Evolutionary conservation across 1,140 invertebrate genomes (phyloP), one percentile per base, ranked within the genome.

Genomic region (Ruditapes philippinarum): DNA sequence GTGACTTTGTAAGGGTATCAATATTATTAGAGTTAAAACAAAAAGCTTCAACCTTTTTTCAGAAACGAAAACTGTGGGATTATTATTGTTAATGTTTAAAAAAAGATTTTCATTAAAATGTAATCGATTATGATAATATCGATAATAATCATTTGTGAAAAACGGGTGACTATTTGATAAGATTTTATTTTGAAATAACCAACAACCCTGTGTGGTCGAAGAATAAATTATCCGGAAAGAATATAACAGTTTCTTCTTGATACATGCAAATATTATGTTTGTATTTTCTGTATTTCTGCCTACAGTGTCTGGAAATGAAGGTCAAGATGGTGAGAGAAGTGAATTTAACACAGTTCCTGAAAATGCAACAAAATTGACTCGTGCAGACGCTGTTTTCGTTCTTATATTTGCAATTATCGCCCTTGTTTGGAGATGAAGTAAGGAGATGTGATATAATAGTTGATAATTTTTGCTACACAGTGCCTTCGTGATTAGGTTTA

Each of bases 281-380:
- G 5, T n/a, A 0, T 49, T 49, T 49, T 14, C 40, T n/a, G 45
- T 9, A 49, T 3, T 17, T 19, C 42, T 45, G 5, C 42, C 42
- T 78, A 78, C 38, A 57, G 82, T 28, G 12, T 54, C 82, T 45
- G 82, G 82, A 7, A 84, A 84, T 22, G 82, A 84, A 33, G 82
- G 45, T 17, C 65, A 73, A 19, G 38, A 40, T 57, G 65, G 45
- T 0, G 31, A 33, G 57, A 81, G 79, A 25, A 68, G 49, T 0
- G 45, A 65, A 40, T 42, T 73, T 31, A 42, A 70, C 31, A 84
- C 65, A 14, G 68, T 36, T 54, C 82, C 40, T 14, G 68, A 70
- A 1, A 74, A 33, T 84, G 38, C 62, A 33, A 42, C 62, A 40
- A 33, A 25, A 70, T 70, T 40, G 40, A 38, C 42, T 51, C 40